Evolutionary conservation across 2,888 invertebrate species (phyloP), one percentile per base, ranked within the genome.

Genomic region (Drosophila nr. perissopoda): DNA sequence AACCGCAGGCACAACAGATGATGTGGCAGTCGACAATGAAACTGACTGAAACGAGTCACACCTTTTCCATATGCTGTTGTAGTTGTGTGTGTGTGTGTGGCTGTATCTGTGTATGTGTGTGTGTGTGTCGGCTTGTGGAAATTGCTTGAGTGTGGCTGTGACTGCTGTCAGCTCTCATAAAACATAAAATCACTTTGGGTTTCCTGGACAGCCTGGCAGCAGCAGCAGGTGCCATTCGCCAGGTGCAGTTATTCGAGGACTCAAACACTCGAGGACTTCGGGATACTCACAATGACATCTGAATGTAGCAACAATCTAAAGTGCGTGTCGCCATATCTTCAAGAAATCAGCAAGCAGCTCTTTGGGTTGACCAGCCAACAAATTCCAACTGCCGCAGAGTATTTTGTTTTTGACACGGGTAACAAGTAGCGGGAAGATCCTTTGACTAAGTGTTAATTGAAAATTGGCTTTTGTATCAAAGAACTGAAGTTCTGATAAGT

Each of bases 121-220:
- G 62, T 33, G 51, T 31, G 62, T 42, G 48, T 38, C 13, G 18
- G 38, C 7, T 58, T 83, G 77, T 77, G 80, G 70, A 80, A 67
- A 71, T 70, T 72, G 53, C 67, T 72, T 18, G 38, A 38, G 27
- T 38, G 38, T 59, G 75, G 61, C 40, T 66, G 61, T 56, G 67
- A 66, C 61, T 57, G 62, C 31, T 89, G 87, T 88, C 87, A 89
- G 76, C 83, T 89, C 76, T 87, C 88, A 89, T 89, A 87, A 88
- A 88, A 86, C 88, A 82, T 83, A 80, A 86, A 86, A 82, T 88
- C 88, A 88, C 82, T 82, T 74, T 74, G 76, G 74, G 59, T 72
- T 61, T 73, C 53, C 70, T 69, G 74, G 68, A 31, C 72, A 70
- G 70, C 61, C 70, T 65, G 79, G 53, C 70, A 31, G 10, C 21